These are phyloP conservation scores for Poeciliopsis gracilis DNA, from an alignment of 2,797 vertebrate species.

Conservation along the genomic window DNA sequence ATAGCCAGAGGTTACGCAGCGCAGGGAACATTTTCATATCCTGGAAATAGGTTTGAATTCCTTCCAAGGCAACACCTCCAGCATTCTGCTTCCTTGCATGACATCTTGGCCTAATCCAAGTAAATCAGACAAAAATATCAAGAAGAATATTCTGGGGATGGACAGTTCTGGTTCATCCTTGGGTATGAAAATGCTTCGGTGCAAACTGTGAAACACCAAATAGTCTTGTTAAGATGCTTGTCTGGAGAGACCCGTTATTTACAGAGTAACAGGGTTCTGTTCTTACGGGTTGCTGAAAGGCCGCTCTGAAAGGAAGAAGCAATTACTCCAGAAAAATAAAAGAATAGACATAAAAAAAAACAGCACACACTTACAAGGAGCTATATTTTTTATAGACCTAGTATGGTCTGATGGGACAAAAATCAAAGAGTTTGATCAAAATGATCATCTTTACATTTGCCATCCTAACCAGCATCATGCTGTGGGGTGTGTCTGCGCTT, in stretches of 20 bases:
- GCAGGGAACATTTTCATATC: conserved; percentile 51
- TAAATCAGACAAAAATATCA: not conserved
- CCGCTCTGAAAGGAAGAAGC: not conserved
- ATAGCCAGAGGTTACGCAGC: conserved; percentile 2
- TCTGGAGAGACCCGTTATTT: not conserved
- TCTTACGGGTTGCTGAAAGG: not conserved
- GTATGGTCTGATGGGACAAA: not conserved
- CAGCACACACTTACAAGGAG: not conserved
- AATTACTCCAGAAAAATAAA: not conserved
- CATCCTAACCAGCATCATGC: not conserved
- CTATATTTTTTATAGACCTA: not conserved
- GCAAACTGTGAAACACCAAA: not conserved
- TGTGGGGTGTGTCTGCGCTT: not conserved
- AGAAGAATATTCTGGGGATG: not conserved
- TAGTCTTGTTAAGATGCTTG: not conserved
- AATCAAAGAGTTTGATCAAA: not conserved
- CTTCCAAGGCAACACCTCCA: not conserved
- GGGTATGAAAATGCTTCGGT: not conserved
- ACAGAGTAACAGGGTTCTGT: not conserved
- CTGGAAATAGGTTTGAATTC: too few relatives aligned
- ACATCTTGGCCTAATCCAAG: not conserved
- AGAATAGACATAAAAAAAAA: not conserved
- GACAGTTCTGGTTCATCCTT: not conserved
- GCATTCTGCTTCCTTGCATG: too few relatives aligned
- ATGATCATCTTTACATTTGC: not conserved